Conservation (phyloP, 2,888 invertebrate genomes). For the Hesperia comma region DNA sequence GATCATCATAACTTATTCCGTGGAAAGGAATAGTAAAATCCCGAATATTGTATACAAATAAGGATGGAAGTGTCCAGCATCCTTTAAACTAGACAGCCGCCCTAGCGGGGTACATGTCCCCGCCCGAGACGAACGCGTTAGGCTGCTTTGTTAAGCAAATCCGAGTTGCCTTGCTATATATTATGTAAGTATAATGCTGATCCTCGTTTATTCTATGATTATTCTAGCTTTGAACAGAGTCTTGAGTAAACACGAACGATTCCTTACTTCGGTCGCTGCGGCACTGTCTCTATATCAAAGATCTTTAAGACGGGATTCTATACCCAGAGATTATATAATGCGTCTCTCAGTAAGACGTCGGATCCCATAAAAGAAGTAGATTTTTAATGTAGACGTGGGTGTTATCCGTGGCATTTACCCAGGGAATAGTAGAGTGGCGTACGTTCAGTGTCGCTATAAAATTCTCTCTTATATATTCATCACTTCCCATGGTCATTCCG, state of each 20-base stretch:
- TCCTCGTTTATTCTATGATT: slow-evolving; percentile 32
- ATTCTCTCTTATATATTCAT: too few species aligned
- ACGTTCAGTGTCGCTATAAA: too few species aligned
- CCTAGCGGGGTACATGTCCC: slow-evolving; percentile 47
- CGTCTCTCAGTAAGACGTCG: too few species aligned
- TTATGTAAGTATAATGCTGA: slow-evolving; percentile 47
- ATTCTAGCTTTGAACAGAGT: slow-evolving; percentile 27
- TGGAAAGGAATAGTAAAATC: too few species aligned
- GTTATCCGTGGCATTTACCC: too few species aligned
- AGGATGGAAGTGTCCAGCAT: background rate
- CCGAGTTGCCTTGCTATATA: slow-evolving; percentile 58
- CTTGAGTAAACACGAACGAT: slow-evolving; percentile 17
- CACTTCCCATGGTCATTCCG: too few species aligned
- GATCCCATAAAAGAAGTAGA: too few species aligned
- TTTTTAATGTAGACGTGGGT: too few species aligned
- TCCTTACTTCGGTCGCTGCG: slow-evolving; percentile 1
- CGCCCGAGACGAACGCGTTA: slow-evolving; percentile 60
- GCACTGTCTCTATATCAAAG: background rate
- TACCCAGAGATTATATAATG: background rate
- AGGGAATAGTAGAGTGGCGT: too few species aligned
- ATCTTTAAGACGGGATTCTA: background rate
- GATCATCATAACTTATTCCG: too few species aligned
- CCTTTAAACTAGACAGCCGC: slow-evolving; percentile 37
- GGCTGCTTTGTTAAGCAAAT: slow-evolving; percentile 72
- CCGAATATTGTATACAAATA: too few species aligned